Evolutionary conservation across 2,888 invertebrate genomes (phyloP).

Genomic region (Diogma glabrata): DNA sequence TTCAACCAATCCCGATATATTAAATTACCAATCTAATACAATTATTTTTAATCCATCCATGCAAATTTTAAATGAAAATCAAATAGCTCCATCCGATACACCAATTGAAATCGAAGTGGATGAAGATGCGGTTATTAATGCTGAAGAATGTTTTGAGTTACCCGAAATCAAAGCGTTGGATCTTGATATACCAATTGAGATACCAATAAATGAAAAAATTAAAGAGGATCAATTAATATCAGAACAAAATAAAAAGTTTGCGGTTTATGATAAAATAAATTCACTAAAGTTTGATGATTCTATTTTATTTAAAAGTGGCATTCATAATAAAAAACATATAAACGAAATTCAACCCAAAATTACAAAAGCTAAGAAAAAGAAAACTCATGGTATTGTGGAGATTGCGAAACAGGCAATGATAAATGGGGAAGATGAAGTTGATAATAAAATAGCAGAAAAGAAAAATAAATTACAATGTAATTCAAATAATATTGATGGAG

Average conservation of each 20-base stretch:
- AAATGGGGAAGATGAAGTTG: constrained; percentile 10
- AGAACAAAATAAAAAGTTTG: constrained; percentile 41
- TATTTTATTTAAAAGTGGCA: constrained; percentile 51
- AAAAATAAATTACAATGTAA: not conserved
- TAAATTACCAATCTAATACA: constrained; percentile 8
- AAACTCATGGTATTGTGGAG: constrained; percentile 30
- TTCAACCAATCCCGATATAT: constrained; percentile 54
- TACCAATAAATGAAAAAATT: too few species aligned
- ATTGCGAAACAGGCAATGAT: constrained; percentile 25
- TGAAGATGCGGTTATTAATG: constrained; percentile 41
- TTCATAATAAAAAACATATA: constrained; percentile 22
- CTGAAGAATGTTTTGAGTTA: constrained; percentile 65
- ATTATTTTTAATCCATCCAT: constrained; percentile 4
- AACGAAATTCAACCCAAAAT: constrained; percentile 18
- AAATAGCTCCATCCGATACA: constrained; percentile 35
- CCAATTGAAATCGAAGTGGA: constrained; percentile 36
- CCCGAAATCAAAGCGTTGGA: constrained; percentile 47
- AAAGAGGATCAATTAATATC: constrained; percentile 14
- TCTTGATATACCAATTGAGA: constrained; percentile 33
- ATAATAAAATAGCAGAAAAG: not conserved
- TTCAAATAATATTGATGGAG: not conserved
- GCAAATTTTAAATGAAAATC: constrained; percentile 18
- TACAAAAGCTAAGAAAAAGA: constrained; percentile 10
- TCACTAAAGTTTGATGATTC: constrained; percentile 61
- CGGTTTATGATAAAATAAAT: constrained; percentile 58